Evolutionary conservation across 2,113 vertebrate species (phyloP), one percentile per base, ranked within the genome.

Genomic region (Ceyx cyanopectus): DNA sequence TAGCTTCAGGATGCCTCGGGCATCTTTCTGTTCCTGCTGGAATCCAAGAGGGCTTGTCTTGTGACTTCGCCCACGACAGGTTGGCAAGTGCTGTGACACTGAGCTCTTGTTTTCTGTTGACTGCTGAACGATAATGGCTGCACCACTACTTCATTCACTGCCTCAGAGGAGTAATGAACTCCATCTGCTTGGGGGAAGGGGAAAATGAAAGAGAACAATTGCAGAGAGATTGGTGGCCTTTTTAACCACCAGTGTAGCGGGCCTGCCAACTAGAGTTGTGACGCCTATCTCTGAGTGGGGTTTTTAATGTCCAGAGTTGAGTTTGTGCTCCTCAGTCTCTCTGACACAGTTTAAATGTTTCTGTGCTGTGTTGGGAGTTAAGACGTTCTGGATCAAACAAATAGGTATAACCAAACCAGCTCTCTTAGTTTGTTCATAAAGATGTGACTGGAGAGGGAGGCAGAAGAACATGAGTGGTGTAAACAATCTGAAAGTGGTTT

Each of bases 181-280:
- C 87, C 78, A 76, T 91, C 79, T 89, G 87, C 41, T 24, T 72
- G 69, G 92, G 78, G 69, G 69, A 78, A 87, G 77, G 95, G 63
- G 81, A 62, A 13, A 14, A n/a, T 34, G 17, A 41, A 37, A 77
- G 62, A 63, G 50, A 86, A 87, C 53, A 57, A 67, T 45, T 6
- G 41, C 24, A 27, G 75, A 43, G 83, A 69, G 37, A 20, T 48
- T 23, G 66, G 63, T 0, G 1, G 45, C 61, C 16, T 37, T 8
- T 51, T 61, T 43, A 84, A 23, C 53, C 53, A 11, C 41, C 68
- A 23, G 58, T 1, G 3, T 46, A 53, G 41, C 48, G 34, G 69
- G 32, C 26, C 54, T 41, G 16, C 4, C 13, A 26, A 34, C 6
- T 17, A 43, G 51, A 7, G 1, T 14, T 23, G 34, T 10, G 20